Conservation (phyloP, 2,113 vertebrate species). For the Microcebus murinus region DNA sequence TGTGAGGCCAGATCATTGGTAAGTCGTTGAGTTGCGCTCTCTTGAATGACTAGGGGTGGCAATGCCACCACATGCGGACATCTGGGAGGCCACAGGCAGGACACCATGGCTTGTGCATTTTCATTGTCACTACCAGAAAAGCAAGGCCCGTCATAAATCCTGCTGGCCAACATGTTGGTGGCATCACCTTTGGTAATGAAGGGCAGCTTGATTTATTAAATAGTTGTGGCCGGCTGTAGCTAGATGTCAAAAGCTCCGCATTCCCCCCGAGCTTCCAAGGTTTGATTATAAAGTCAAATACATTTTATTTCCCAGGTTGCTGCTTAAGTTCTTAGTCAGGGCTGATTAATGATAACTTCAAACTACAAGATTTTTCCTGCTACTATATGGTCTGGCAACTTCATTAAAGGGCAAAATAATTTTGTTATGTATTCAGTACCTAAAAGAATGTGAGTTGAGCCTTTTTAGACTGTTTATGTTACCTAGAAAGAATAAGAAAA, state of each 20-base stretch:
- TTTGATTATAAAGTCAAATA: not conserved
- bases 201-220: not conserved
- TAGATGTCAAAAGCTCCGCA: not conserved
- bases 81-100: not conserved
- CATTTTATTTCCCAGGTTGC: conserved; percentile 8
- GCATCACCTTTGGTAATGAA: not conserved
- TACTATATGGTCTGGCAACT: not conserved
- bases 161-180: too few species aligned
- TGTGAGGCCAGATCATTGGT: not conserved
- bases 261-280: not conserved
- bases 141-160: not conserved
- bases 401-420: conserved; percentile 12
- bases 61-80: not conserved
- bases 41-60: not conserved
- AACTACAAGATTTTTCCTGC: not conserved
- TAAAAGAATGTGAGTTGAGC: not conserved
- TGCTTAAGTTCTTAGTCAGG: not conserved
- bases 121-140: not conserved
- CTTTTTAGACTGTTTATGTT: conserved; percentile 11
- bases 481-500: conserved; percentile 20
- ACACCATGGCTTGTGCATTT: not conserved
- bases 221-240: not conserved
- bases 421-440: not conserved
- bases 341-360: not conserved
- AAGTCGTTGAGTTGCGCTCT: not conserved